Evolutionary conservation across 2,113 vertebrate species (phyloP).

Genomic region (Corapipo altera): DNA sequence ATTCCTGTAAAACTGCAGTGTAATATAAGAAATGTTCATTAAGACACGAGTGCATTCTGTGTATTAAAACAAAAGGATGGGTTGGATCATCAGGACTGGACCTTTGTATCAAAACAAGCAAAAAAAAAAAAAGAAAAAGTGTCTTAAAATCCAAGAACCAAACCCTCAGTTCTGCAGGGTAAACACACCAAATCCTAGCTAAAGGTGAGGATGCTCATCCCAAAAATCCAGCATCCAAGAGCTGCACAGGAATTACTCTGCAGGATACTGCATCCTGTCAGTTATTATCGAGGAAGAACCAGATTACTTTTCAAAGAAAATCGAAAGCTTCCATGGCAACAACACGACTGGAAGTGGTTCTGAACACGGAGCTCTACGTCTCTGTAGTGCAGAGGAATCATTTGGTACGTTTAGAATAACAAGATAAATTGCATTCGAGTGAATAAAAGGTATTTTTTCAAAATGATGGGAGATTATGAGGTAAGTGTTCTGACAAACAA

Average conservation of each 20-base stretch:
- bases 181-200: background rate
- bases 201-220: background rate
- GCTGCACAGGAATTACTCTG: background rate
- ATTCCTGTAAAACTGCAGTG: background rate
- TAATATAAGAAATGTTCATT: background rate
- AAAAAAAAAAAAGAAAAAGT: background rate
- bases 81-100: background rate
- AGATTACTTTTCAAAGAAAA: background rate
- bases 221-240: background rate
- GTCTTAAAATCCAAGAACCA: background rate
- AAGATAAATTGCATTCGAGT: background rate
- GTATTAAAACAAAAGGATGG: background rate
- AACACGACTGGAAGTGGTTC: background rate
- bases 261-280: background rate
- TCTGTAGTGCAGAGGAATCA: background rate
- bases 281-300: background rate
- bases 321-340: constrained; percentile 39
- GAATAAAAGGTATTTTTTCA: background rate
- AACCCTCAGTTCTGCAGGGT: background rate
- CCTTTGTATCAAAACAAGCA: background rate
- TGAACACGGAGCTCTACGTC: background rate
- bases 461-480: background rate
- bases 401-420: background rate
- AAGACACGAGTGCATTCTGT: background rate
- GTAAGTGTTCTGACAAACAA: background rate